Evolutionary conservation across 2,113 vertebrate genomes (phyloP), one percentile per base, ranked within the genome.

Genomic region (Phasianus colchicus): DNA sequence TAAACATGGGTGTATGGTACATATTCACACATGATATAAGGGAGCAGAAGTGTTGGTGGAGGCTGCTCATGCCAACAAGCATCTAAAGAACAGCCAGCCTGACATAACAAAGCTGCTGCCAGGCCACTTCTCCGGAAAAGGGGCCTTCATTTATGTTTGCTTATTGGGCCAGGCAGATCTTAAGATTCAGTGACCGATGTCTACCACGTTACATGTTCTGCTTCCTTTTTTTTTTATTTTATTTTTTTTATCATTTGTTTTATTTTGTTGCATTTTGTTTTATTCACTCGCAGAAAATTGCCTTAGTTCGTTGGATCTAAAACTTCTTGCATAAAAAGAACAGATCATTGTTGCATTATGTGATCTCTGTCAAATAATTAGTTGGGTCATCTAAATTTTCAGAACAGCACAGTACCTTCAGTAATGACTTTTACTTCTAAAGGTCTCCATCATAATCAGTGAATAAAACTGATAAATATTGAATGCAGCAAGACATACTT

Each of bases 181-280:
- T 29, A 91, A 38, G 10, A 34, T 34, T 71, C 11, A 4, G 17
- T 27, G 22, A 32, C 50, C 66, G 40, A 63, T 0, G 0, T 40
- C n/a, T 71, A 54, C 16, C 2, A 4, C 14, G 38, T 43, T 71
- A 21, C 8, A 2, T 19, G 1, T 66, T 55, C 47, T 21, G 63
- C 69, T 6, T 50, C 24, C 7, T 22, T 80, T 75, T 54, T 27
- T 24, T 12, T 50, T 54, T 86, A 58, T 36, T 36, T 36, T 36
- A 36, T n/a, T n/a, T 63, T n/a, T 75, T 81, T 29, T 65, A 30
- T 58, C 32, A 12, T 42, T 1, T 21, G 11, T 58, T 58, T 32
- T 21, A 19, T 86, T 90, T 82, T 57, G 24, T 19, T 82, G 13
- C 8, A 29, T 82, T 82, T 60, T 82, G 8, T 42, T 95, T 84